phyloP scores from a whole-genome alignment of 2,113 vertebrate species.

The Vulpes lagopus region DNA sequence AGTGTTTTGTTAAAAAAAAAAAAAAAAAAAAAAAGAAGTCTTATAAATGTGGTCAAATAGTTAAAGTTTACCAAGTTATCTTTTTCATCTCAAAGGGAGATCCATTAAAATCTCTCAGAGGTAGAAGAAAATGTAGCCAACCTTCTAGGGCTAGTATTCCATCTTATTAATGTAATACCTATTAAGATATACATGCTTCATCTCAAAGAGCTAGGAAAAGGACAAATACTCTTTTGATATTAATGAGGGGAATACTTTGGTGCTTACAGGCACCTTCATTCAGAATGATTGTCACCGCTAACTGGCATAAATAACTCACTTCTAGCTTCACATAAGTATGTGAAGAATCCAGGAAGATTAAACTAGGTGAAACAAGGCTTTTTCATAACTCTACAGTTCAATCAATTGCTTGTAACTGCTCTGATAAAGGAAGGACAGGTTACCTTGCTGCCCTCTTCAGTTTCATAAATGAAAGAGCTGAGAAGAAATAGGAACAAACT shows the following conservation, averaged over 20 bases:
- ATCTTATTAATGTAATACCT: neutral
- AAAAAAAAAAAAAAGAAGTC: neutral
- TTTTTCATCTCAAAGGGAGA: conserved; percentile 55
- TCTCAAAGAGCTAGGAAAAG: neutral
- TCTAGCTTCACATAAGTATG: neutral
- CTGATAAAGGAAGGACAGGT: conserved; percentile 1
- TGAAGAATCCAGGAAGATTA: conserved; percentile 20
- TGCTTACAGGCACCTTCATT: neutral
- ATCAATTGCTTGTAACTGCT: neutral
- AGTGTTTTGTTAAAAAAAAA: neutral
- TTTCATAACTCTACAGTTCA: neutral
- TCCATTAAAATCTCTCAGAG: conserved; percentile 19
- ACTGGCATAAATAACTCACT: conserved; percentile 44
- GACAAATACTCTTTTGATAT: conserved; percentile 14
- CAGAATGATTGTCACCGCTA: conserved; percentile 24
- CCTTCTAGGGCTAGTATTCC: neutral
- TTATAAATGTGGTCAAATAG: neutral
- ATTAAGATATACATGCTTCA: neutral
- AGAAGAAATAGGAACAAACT: conserved; percentile 53
- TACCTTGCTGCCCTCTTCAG: conserved; percentile 7
- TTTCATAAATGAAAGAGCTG: conserved; percentile 63
- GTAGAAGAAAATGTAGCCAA: conserved; percentile 1
- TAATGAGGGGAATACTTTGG: neutral
- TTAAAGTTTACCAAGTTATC: conserved; percentile 23
- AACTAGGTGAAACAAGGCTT: conserved; percentile 34